These are phyloP conservation scores for Phainopepla nitens DNA, from an alignment of 2,113 vertebrate species.

Conservation along the genomic window DNA sequence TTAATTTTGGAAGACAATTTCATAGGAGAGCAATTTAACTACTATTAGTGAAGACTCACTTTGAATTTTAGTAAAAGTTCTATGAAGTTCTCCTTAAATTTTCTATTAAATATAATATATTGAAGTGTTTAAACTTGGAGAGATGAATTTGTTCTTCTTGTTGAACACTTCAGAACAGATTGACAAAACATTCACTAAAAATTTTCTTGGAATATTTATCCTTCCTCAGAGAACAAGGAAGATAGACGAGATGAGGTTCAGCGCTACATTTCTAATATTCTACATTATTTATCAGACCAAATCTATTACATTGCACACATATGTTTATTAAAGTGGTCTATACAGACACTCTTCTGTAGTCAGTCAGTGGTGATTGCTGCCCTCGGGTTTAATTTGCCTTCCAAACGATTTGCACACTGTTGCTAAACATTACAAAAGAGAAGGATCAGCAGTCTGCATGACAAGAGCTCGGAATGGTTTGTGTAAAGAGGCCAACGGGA, in stretches of 20 bases:
- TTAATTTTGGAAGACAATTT: not conserved
- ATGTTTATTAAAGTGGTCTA: not conserved
- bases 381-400: not conserved
- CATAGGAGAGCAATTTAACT: not conserved
- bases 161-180: not conserved
- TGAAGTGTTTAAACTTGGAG: not conserved
- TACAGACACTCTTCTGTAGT: not conserved
- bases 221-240: not conserved
- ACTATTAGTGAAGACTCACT: not conserved
- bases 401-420: slow-evolving; percentile 10
- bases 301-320: not conserved
- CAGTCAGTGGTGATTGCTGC: not conserved
- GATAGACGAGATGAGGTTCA: not conserved
- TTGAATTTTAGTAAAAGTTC: not conserved
- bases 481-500: not conserved
- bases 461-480: not conserved
- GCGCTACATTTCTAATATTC: not conserved
- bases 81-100: not conserved
- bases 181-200: not conserved
- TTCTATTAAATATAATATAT: not conserved
- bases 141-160: not conserved
- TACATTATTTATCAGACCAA: not conserved
- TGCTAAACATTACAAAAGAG: slow-evolving; percentile 14
- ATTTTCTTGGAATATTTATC: not conserved
- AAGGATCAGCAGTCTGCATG: not conserved